phyloP scores from a whole-genome alignment of 2,888 invertebrate species.

The Microctonus brassicae region DNA sequence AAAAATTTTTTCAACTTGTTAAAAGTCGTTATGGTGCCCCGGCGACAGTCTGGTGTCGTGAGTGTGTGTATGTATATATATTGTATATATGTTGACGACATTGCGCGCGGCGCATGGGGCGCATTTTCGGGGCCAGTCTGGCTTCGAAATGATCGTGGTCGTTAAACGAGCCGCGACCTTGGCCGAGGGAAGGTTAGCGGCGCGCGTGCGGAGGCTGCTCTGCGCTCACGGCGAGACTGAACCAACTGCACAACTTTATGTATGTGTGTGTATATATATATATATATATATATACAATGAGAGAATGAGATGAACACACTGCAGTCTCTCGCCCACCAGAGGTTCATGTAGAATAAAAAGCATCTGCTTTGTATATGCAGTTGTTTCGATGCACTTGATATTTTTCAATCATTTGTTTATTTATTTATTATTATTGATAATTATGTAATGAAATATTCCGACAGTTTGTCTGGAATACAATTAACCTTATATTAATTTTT shows the following conservation, averaged over 20 bases:
- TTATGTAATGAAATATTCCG: neutral
- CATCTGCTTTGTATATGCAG: constrained; percentile 24
- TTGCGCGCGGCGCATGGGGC: constrained; percentile 19
- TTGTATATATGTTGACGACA: too few relatives aligned
- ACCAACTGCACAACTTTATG: neutral
- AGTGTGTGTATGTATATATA: too few relatives aligned
- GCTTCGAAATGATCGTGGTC: constrained; percentile 55
- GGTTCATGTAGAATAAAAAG: constrained; percentile 21
- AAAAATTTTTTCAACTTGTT: neutral
- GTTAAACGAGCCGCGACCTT: constrained; percentile 56
- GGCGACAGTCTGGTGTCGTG: constrained; percentile 6
- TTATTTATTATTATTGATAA: neutral
- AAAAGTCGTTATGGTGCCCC: neutral
- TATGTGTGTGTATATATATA: neutral
- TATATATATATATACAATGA: neutral
- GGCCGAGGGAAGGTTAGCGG: constrained; percentile 51
- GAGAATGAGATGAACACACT: neutral
- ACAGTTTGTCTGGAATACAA: neutral
- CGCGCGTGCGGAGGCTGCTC: constrained; percentile 40
- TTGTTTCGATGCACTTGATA: neutral
- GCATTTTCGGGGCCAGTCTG: constrained; percentile 52
- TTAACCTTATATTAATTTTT: neutral
- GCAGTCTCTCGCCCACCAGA: constrained; percentile 7
- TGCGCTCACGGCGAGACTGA: constrained; percentile 26
- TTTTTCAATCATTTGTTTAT: neutral